Conservation (phyloP, 2,888 invertebrate genomes). For the Agapostemon virescens region DNA sequence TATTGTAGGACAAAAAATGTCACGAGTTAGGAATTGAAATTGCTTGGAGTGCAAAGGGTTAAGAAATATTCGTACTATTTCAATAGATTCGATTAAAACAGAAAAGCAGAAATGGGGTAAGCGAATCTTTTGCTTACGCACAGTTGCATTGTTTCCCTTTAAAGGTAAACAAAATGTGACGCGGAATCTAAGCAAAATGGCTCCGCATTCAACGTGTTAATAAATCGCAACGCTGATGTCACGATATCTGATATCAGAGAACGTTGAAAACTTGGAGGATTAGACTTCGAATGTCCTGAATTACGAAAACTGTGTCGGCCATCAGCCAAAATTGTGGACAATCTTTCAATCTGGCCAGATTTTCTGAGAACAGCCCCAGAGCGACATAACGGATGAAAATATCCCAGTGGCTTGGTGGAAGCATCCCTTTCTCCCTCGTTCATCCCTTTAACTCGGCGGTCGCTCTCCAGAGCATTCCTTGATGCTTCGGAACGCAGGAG, state of each 20-base stretch:
- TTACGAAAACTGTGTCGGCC: background rate
- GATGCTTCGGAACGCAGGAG: background rate
- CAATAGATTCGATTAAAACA: too few relatives aligned
- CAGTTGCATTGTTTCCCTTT: too few relatives aligned
- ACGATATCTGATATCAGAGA: background rate
- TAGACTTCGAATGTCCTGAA: background rate
- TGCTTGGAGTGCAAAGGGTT: too few relatives aligned
- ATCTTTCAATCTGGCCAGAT: background rate
- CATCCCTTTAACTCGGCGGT: background rate
- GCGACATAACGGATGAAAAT: constrained; percentile 12
- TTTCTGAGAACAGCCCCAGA: background rate
- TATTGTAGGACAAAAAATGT: too few relatives aligned
- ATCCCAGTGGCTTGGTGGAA: background rate
- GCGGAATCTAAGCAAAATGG: too few relatives aligned
- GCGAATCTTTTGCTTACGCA: too few relatives aligned
- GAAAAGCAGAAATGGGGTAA: too few relatives aligned
- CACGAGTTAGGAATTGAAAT: too few relatives aligned
- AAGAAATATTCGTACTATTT: too few relatives aligned
- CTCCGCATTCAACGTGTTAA: too few relatives aligned
- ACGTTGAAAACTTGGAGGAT: background rate
- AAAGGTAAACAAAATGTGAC: too few relatives aligned
- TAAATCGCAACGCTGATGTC: background rate
- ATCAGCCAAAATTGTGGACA: background rate
- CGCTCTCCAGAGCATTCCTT: constrained; percentile 22
- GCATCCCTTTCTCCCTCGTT: background rate